phyloP scores from a whole-genome alignment of 2,797 vertebrate species.

The Sebastiscus tertius region DNA sequence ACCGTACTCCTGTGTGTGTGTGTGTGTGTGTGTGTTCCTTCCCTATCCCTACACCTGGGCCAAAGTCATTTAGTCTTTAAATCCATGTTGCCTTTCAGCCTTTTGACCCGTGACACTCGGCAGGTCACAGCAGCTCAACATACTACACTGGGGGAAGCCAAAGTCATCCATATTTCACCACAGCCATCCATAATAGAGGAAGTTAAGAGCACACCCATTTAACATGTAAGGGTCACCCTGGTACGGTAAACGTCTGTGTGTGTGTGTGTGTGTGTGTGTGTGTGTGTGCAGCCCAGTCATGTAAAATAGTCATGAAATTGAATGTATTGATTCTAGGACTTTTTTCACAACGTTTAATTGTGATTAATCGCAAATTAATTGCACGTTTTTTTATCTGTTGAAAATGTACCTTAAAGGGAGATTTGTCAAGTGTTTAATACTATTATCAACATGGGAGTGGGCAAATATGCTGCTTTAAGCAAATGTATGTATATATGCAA shows the following conservation, averaged over 20 bases:
- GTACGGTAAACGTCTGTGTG: neutral
- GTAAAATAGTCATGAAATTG: no score
- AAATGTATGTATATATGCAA: no score
- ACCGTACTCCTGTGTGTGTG: neutral
- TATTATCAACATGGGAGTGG: no score
- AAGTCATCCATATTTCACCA: slow-evolving; percentile 49
- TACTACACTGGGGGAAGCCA: neutral
- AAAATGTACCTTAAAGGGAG: no score
- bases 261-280: neutral
- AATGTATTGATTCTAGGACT: no score
- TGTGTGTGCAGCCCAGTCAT: no score
- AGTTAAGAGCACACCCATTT: slow-evolving; percentile 1
- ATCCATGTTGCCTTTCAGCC: slow-evolving; percentile 23
- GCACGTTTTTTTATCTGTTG: no score
- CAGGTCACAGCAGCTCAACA: neutral
- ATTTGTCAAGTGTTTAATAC: no score
- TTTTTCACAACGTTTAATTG: no score
- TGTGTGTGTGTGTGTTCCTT: neutral
- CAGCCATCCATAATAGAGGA: slow-evolving; percentile 36
- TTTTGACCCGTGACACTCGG: slow-evolving; percentile 22
- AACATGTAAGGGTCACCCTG: slow-evolving; percentile 17
- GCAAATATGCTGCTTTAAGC: no score
- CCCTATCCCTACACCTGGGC: neutral
- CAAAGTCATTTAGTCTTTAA: slow-evolving; percentile 30
- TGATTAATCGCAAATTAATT: no score